Conservation (phyloP, 2,797 vertebrate genomes). For the Enteromius afrohamiltoni region DNA sequence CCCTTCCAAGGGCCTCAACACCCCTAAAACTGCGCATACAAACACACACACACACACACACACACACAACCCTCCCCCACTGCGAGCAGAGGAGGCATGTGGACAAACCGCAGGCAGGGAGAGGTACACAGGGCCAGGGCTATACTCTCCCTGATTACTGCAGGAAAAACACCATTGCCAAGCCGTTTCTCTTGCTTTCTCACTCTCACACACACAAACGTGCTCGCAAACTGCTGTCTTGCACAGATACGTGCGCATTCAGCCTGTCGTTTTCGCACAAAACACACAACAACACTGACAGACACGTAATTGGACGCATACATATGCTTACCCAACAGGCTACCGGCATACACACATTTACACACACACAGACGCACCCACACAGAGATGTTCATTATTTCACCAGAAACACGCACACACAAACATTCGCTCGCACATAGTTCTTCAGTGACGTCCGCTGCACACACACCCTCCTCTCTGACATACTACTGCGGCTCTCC, state of each 20-base stretch:
- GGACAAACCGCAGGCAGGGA: slow-evolving; percentile 79
- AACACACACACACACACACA: slow-evolving; percentile 54
- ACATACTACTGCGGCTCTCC: slow-evolving; percentile 46
- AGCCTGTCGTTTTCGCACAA: slow-evolving; percentile 24
- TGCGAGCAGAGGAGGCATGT: slow-evolving; percentile 76
- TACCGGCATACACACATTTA: slow-evolving; percentile 42
- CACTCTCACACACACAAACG: slow-evolving; percentile 22
- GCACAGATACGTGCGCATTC: slow-evolving; percentile 22
- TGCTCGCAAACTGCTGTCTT: slow-evolving; percentile 22
- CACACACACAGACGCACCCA: slow-evolving; percentile 24
- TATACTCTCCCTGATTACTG: slow-evolving; percentile 78
- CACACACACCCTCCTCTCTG: slow-evolving; percentile 54
- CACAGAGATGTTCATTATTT: slow-evolving; percentile 40
- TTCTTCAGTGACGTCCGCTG: slow-evolving; percentile 25
- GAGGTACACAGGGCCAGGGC: slow-evolving; percentile 73
- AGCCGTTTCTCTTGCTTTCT: slow-evolving; percentile 54
- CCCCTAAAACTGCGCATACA: slow-evolving; percentile 63
- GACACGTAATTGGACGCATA: slow-evolving; percentile 38
- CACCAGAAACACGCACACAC: slow-evolving; percentile 45
- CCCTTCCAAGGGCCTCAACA: slow-evolving; percentile 78
- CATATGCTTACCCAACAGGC: slow-evolving; percentile 30
- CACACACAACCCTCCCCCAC: slow-evolving; percentile 66
- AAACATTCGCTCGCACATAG: slow-evolving; percentile 47
- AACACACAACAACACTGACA: slow-evolving; percentile 37
- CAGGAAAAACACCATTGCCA: slow-evolving; percentile 69